Conservation (phyloP, 2,113 vertebrate genomes). For the Siphamia tubifer region DNA sequence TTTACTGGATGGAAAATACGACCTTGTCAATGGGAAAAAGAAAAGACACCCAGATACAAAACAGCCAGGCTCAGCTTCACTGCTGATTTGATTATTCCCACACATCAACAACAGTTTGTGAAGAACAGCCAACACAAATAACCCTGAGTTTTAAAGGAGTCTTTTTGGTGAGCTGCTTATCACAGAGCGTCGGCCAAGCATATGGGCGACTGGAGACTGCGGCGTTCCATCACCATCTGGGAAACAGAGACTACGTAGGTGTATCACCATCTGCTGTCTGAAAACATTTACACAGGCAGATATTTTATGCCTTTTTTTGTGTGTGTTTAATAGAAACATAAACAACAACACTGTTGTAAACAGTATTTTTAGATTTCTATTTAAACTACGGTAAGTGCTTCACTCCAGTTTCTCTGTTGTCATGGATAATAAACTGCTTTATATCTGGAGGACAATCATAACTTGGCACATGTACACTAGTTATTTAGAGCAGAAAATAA, state of each 20-base stretch:
- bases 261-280: constrained; percentile 70
- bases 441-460: not conserved
- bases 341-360: not conserved
- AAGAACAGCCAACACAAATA: not conserved
- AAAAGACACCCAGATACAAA: not conserved
- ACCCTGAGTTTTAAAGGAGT: constrained; percentile 2
- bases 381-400: too few species aligned
- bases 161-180: constrained; percentile 42
- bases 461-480: not conserved
- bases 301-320: constrained; percentile 13
- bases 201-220: constrained; percentile 43
- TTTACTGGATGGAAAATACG: not conserved
- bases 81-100: not conserved
- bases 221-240: constrained; percentile 59
- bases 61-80: not conserved
- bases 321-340: not conserved
- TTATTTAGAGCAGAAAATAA: not conserved
- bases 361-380: not conserved
- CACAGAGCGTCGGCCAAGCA: constrained; percentile 46
- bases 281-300: constrained; percentile 45
- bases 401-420: too few species aligned
- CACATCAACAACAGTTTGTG: not conserved
- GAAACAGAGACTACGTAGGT: constrained; percentile 59
- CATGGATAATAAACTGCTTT: not conserved
- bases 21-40: not conserved